A percentile compares a stretch with the other conserved stretches of the same genome.
Evolutionary conservation across 2,888 invertebrate species (phyloP).

Genomic region (Sinodicranocentrus sp.): DNA sequence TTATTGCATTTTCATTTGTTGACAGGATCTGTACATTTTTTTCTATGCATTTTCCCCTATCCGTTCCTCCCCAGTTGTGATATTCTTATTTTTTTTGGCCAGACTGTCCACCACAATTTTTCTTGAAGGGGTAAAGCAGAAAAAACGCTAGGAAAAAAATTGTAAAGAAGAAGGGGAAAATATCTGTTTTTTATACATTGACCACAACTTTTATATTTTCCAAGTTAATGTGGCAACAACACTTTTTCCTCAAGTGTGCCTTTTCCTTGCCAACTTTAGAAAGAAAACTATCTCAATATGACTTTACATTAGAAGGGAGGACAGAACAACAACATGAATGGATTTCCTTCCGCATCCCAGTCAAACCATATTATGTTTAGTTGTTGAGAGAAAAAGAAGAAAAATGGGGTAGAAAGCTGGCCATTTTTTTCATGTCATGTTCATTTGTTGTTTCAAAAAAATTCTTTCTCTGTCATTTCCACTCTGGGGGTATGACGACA

Average conservation of each 20-base stretch:
- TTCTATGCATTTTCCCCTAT: not conserved
- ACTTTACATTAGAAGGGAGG: no score
- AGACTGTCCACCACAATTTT: not conserved
- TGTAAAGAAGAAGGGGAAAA: not conserved
- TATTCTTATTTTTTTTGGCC: not conserved
- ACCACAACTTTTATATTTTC: constrained; percentile 42
- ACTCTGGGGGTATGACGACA: no score
- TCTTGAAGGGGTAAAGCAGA: not conserved
- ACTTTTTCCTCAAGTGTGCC: constrained; percentile 46
- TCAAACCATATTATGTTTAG: no score
- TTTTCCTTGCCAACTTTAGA: constrained; percentile 50
- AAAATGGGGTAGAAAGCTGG: not conserved
- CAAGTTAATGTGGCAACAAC: constrained; percentile 13
- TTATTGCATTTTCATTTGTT: constrained; percentile 66
- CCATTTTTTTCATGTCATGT: constrained; percentile 43
- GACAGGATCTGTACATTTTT: constrained; percentile 41
- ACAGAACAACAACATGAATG: no score
- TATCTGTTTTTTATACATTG: not conserved
- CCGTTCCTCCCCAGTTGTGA: no score
- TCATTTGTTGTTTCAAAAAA: constrained; percentile 36
- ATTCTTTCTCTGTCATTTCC: no score
- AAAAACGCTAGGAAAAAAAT: constrained; percentile 23
- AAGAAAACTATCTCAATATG: no score
- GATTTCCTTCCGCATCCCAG: no score
- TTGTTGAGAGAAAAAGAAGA: not conserved